A percentile compares a stretch with the other conserved stretches of the same genome.
Evolutionary conservation across 2,113 vertebrate genomes (phyloP).

Genomic region (Gnathonemus longibarbis): DNA sequence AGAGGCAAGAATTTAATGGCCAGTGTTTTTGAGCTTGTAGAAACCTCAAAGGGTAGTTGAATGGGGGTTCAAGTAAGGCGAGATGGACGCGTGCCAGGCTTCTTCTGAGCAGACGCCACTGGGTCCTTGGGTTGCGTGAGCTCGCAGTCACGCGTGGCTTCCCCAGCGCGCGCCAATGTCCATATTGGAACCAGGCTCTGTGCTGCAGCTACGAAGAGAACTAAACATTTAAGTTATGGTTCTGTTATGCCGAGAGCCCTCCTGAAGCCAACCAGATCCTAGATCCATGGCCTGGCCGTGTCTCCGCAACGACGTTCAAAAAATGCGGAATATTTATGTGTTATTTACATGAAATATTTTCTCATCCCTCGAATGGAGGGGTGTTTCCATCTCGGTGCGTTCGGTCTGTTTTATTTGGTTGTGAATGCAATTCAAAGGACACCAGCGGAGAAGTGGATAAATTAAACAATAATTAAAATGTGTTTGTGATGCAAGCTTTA

Average conservation of each 20-base stretch:
- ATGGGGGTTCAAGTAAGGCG: conserved; percentile 55
- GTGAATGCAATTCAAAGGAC: background rate
- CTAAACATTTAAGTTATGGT: background rate
- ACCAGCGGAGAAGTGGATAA: background rate
- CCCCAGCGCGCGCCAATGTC: no score
- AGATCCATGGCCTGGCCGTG: background rate
- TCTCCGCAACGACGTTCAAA: background rate
- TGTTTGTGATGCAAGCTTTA: background rate
- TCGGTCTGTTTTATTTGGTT: background rate
- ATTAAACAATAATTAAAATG: background rate
- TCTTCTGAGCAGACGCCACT: conserved; percentile 44
- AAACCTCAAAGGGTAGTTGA: conserved; percentile 62
- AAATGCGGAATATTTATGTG: background rate
- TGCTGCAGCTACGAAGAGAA: background rate
- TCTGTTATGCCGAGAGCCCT: background rate
- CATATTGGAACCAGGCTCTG: background rate
- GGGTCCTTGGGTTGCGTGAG: conserved; percentile 27
- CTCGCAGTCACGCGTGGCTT: background rate
- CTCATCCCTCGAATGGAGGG: background rate
- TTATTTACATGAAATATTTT: background rate
- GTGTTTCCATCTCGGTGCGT: background rate
- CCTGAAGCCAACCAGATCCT: background rate
- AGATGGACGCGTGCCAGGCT: conserved; percentile 42
- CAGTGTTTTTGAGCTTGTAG: conserved; percentile 57
- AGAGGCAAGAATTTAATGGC: background rate